Conservation (phyloP, 1,140 invertebrate species). For the Bombus waltoni region DNA sequence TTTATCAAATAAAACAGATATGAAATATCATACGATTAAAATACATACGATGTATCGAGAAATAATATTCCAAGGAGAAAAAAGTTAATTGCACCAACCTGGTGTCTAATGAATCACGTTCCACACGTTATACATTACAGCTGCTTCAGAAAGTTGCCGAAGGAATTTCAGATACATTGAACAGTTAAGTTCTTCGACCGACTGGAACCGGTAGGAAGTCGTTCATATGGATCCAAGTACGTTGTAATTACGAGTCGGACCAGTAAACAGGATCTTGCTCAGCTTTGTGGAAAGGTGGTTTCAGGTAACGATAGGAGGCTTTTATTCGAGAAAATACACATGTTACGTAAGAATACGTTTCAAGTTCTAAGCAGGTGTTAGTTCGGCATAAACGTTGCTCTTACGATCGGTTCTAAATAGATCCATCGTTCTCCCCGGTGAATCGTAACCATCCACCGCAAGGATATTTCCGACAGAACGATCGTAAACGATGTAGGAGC, state of each 20-base stretch:
- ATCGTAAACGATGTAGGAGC: slow-evolving; percentile 33
- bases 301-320: not conserved
- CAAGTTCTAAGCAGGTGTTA: not conserved
- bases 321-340: slow-evolving; percentile 3
- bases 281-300: not conserved
- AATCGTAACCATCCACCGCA: slow-evolving; percentile 15
- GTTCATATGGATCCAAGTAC: slow-evolving; percentile 12
- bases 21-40: not conserved
- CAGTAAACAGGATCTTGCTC: slow-evolving; percentile 21
- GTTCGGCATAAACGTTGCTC: not conserved
- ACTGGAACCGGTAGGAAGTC: slow-evolving; percentile 12
- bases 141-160: too few species aligned
- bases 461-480: slow-evolving; percentile 3
- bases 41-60: not conserved
- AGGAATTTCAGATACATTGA: slow-evolving; percentile 3
- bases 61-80: not conserved
- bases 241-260: slow-evolving; percentile 31
- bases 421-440: not conserved
- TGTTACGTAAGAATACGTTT: slow-evolving; percentile 49
- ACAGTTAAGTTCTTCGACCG: slow-evolving; percentile 12
- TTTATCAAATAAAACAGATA: not conserved
- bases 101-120: slow-evolving; percentile 10
- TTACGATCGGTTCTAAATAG: not conserved
- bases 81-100: not conserved
- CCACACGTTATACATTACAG: not conserved